Conservation (phyloP, 2,888 invertebrate species). For the Luperina nickerlii region DNA sequence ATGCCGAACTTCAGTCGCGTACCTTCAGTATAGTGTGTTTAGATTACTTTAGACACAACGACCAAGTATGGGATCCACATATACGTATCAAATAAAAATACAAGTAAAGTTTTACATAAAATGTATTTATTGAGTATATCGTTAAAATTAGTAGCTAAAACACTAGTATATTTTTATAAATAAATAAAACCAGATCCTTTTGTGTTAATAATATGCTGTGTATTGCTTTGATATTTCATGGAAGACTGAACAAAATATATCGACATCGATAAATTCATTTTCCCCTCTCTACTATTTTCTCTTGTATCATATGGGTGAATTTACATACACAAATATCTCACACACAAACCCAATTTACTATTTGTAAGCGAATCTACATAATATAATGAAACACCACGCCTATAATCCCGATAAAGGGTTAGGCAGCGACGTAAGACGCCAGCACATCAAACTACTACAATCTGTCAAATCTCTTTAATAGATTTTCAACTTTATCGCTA, state of each 20-base stretch:
- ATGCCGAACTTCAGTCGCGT: too few relatives aligned
- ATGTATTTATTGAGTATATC: slow-evolving; percentile 21
- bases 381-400: neutral
- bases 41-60: too few relatives aligned
- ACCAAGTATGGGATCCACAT: too few relatives aligned
- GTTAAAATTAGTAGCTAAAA: slow-evolving; percentile 8
- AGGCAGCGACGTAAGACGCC: too few relatives aligned
- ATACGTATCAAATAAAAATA: neutral
- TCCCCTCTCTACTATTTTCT: neutral
- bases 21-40: too few relatives aligned
- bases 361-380: neutral
- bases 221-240: slow-evolving; percentile 12
- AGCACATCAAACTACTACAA: too few relatives aligned
- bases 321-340: neutral
- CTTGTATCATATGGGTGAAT: neutral
- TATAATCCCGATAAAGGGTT: neutral
- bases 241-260: slow-evolving; percentile 20
- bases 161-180: slow-evolving; percentile 16
- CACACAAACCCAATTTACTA: neutral
- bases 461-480: too few relatives aligned
- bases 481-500: too few relatives aligned
- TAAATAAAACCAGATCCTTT: slow-evolving; percentile 23
- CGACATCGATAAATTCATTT: neutral
- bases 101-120: neutral
- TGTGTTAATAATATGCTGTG: neutral